A percentile compares a stretch with the other conserved stretches of the same genome.
Evolutionary conservation across 2,888 invertebrate species (phyloP).

Genomic region (Dicranocentrus wangi): DNA sequence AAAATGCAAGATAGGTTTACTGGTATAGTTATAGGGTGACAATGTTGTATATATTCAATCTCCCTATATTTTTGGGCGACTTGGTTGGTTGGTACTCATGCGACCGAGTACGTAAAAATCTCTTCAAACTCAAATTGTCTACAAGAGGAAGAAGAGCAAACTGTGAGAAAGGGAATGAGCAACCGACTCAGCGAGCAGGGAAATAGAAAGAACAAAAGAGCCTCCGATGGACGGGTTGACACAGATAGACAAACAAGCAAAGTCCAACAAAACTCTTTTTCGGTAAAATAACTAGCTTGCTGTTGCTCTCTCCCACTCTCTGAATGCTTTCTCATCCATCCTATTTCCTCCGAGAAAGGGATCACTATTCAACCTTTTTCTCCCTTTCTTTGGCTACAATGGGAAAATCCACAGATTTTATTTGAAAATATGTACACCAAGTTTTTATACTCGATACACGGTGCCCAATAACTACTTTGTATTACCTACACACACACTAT

Average conservation of each 20-base stretch:
- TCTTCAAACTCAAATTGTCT: constrained; percentile 7
- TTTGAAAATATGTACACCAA: constrained; percentile 27
- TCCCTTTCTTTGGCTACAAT: constrained; percentile 34
- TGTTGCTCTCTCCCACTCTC: constrained; percentile 5
- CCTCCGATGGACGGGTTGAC: constrained; percentile 58
- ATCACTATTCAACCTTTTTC: constrained; percentile 35
- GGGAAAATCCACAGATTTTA: constrained; percentile 56
- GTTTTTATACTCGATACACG: not conserved
- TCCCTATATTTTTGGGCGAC: too few relatives aligned
- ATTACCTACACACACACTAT: constrained; percentile 4
- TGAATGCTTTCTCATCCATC: constrained; percentile 28
- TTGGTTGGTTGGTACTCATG: not conserved
- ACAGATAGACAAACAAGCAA: constrained; percentile 59
- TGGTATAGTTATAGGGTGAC: too few relatives aligned
- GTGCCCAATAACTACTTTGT: too few relatives aligned
- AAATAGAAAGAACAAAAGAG: constrained; percentile 44
- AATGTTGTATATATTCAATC: too few relatives aligned
- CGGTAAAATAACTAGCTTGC: constrained; percentile 47
- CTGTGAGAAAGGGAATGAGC: constrained; percentile 27
- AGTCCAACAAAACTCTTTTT: constrained; percentile 46
- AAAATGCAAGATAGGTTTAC: not conserved
- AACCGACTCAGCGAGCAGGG: constrained; percentile 19
- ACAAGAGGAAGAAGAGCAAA: constrained; percentile 5
- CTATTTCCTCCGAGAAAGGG: constrained; percentile 26
- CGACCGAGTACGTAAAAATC: constrained; percentile 8